Conservation (phyloP, 2,113 vertebrate genomes). For the Entelurus aequoreus region DNA sequence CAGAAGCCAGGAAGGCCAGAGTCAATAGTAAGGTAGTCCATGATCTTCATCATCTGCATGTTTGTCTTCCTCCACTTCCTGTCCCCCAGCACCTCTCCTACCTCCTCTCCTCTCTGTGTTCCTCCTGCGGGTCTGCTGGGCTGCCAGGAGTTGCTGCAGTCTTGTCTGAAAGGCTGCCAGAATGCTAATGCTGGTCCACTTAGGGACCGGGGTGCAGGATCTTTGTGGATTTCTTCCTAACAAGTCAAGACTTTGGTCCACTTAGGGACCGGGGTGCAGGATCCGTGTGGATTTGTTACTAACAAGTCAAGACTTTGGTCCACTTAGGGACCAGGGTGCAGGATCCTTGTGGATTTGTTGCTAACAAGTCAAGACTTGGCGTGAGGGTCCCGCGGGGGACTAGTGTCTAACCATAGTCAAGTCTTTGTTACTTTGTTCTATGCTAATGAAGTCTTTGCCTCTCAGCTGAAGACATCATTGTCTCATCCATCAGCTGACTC, state of each 20-base stretch:
- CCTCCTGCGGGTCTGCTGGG: constrained; percentile 54
- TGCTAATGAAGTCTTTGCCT: too few relatives aligned
- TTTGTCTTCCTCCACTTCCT: constrained; percentile 20
- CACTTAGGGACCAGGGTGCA: too few relatives aligned
- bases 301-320: too few relatives aligned
- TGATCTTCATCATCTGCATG: constrained; percentile 36
- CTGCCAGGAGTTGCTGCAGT: constrained; percentile 61
- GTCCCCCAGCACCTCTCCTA: constrained; percentile 21
- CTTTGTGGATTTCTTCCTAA: neutral
- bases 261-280: too few relatives aligned
- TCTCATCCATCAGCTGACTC: too few relatives aligned
- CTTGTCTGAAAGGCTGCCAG: constrained; percentile 60
- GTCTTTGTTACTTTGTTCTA: too few relatives aligned
- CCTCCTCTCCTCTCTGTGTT: constrained; percentile 32
- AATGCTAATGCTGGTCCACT: constrained; percentile 63
- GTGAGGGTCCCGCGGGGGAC: too few relatives aligned
- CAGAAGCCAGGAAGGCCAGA: constrained; percentile 67
- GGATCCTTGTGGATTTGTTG: too few relatives aligned
- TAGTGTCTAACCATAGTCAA: too few relatives aligned
- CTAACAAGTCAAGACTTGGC: too few relatives aligned
- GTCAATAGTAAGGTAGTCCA: constrained; percentile 78
- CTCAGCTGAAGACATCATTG: too few relatives aligned
- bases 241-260: constrained; percentile 1
- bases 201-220: constrained; percentile 14
- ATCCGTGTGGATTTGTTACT: too few relatives aligned